Evolutionary conservation across 2,113 vertebrate genomes (phyloP).

Genomic region (Dromas ardeola): DNA sequence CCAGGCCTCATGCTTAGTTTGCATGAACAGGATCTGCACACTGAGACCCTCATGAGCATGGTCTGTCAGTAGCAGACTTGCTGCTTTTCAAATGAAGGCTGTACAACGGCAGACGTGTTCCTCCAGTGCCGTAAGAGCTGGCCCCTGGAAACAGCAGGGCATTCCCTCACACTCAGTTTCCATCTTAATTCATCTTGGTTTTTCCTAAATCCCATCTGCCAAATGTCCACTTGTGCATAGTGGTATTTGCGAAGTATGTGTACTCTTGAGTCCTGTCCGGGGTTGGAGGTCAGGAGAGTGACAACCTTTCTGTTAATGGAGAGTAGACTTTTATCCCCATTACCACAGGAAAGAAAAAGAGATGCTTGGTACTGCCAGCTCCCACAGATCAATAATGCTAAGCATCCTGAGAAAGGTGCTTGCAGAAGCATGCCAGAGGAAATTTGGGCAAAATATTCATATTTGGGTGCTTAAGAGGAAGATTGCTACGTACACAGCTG

Average conservation of each 20-base stretch:
- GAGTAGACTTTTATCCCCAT: not conserved
- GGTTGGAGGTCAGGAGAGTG: not conserved
- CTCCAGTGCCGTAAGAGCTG: rapidly evolving
- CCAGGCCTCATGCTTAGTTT: not conserved
- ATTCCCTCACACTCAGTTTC: not conserved
- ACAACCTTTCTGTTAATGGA: not conserved
- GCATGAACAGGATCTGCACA: not conserved
- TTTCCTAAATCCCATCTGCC: not conserved
- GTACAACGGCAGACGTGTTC: rapidly evolving
- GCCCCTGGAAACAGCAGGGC: rapidly evolving
- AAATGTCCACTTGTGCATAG: not conserved
- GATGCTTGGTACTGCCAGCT: not conserved
- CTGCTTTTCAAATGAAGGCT: not conserved
- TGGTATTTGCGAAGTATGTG: not conserved
- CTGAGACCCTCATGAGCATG: not conserved
- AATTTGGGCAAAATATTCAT: not conserved
- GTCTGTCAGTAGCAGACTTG: not conserved
- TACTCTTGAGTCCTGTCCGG: not conserved
- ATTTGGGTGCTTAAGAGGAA: not conserved
- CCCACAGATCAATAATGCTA: not conserved
- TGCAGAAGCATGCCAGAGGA: not conserved
- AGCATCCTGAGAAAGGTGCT: not conserved
- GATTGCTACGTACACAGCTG: not conserved
- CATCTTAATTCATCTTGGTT: not conserved
- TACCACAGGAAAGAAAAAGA: not conserved